Base-by-base conservation (phyloP, 1,140 invertebrate species). In the Triops cancriformis region DNA sequence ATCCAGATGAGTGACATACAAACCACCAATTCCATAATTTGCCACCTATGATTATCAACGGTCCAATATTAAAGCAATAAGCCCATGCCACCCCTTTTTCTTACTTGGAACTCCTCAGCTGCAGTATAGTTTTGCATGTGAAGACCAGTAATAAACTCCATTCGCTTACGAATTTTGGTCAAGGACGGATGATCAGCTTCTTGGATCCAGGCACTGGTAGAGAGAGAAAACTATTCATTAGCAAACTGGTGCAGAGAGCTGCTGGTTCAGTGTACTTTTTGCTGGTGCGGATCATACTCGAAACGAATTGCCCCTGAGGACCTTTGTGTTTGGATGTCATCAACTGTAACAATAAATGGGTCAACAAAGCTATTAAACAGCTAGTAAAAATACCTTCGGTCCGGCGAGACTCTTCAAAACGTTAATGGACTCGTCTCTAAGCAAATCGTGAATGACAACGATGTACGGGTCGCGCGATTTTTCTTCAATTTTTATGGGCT, bases 1-100 rank as follows among this genome's bases (percentile, higher is more conserved):
- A 82, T 91, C 90, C 82, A 86, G 89, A 81, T 91, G 90, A 7
- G 89, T 88, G 76, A 88, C 88, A 82, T 91, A 91, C 80, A 90
- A 86, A 4, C 90, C 90, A 73, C 89, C 89, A 79, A 91, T 85
- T 18, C 90, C 89, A 83, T 90, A 90, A 80, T 90, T 90, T 7
- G 86, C 86, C 79, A 87, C 83, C 83, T 86, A 78, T 74, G 31
- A 28, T 1, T 76, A 26, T 18, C 10, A 9, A 76, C 18, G 18
- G 18, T n/a, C 12, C 0, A 41, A 45, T 31, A 6, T 43, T 41
- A 78, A 45, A 23, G 3, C 12, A 43, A 31, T 14, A 31, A 42
- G 31, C 12, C 26, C 23, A 45, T 9, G 26, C 12, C 23, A 27
- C 27, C 37, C 10, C 75, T 3, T 14, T 72, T 77, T 72, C 27